Evolutionary conservation across 1,140 invertebrate species (phyloP).

Genomic region (Eriosoma lanigerum): DNA sequence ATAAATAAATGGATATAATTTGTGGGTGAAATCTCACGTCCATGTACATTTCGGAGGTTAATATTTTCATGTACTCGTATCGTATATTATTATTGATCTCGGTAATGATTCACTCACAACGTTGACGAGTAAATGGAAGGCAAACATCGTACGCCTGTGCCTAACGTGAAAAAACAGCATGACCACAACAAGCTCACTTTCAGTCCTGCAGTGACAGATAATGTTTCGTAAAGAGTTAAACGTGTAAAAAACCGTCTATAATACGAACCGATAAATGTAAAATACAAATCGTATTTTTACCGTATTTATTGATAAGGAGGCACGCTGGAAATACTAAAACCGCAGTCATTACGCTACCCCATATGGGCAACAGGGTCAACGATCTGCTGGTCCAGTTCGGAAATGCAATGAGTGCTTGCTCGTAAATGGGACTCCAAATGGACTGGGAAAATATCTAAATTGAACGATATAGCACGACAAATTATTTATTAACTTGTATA

Average conservation of each 20-base stretch:
- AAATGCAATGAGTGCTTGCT: not conserved
- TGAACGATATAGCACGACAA: too few relatives aligned
- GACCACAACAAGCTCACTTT: not conserved
- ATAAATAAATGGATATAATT: too few relatives aligned
- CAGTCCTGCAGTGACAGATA: not conserved
- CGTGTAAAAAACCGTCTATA: too few relatives aligned
- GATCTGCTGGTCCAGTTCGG: conserved; percentile 8
- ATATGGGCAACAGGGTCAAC: not conserved
- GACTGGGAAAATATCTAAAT: conserved; percentile 9
- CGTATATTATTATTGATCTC: too few relatives aligned
- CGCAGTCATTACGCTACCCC: not conserved
- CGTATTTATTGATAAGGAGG: conserved; percentile 17
- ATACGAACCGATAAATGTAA: too few relatives aligned
- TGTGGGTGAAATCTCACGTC: too few relatives aligned
- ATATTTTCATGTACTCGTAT: too few relatives aligned
- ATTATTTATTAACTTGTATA: too few relatives aligned
- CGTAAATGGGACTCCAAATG: conserved; percentile 3
- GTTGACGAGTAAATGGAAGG: not conserved
- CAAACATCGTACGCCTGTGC: not conserved
- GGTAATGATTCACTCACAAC: not conserved
- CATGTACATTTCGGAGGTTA: too few relatives aligned
- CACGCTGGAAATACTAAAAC: conserved; percentile 2
- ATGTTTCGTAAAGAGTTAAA: not conserved
- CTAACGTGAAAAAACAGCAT: not conserved
- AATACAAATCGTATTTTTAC: not conserved